These are phyloP conservation scores for Telmatochromis sp. DNA, from an alignment of 2,113 vertebrate genomes.

Conservation along the genomic window DNA sequence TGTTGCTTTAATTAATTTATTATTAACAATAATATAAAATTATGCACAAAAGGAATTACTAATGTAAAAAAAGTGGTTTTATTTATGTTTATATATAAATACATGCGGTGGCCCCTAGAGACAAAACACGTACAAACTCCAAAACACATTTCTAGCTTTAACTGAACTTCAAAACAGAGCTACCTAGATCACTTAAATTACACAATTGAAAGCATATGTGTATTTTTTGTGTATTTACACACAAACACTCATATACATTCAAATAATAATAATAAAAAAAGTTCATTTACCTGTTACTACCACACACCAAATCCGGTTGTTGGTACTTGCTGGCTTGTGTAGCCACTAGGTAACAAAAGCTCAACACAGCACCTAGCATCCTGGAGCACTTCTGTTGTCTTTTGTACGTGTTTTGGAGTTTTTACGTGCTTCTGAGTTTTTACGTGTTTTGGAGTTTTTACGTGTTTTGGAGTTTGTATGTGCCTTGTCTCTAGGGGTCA, in stretches of 20 bases:
- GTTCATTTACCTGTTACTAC: too few relatives aligned
- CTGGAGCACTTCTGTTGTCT: too few relatives aligned
- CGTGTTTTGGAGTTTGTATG: too few relatives aligned
- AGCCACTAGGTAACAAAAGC: too few relatives aligned
- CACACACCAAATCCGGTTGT: too few relatives aligned
- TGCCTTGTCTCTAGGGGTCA: too few relatives aligned
- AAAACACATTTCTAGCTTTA: neutral
- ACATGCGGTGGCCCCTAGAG: neutral
- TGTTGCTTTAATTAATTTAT: neutral
- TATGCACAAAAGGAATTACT: neutral
- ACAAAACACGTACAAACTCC: neutral
- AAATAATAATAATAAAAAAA: too few relatives aligned
- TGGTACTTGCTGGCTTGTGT: too few relatives aligned
- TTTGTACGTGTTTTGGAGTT: too few relatives aligned
- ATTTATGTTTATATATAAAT: neutral
- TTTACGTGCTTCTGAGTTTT: too few relatives aligned
- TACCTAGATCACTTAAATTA: neutral
- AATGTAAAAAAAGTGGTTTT: neutral
- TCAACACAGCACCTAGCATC: too few relatives aligned
- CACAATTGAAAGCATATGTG: fast-evolving
- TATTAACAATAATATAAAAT: neutral
- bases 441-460: too few relatives aligned
- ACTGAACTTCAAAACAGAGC: neutral
- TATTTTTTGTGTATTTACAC: neutral
- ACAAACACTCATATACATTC: neutral